Conservation (phyloP, 1,140 invertebrate species). For the Brachionus angularis region DNA sequence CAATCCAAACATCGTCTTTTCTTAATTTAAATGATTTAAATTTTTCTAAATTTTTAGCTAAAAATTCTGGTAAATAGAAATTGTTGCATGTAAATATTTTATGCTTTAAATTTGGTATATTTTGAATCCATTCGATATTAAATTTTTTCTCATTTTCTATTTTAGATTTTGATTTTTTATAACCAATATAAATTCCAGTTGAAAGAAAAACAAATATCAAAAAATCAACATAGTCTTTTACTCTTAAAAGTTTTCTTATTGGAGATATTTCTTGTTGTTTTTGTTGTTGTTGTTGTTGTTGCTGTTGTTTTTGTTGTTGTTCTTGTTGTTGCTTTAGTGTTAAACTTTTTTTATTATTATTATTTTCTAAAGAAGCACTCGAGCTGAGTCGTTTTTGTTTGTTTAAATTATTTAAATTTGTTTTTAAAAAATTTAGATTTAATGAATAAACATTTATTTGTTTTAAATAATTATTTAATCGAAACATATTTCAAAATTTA, state of each 20-base stretch:
- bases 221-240: constrained; percentile 25
- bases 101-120: constrained; percentile 4
- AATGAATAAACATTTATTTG: too few species aligned
- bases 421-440: too few species aligned
- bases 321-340: too few species aligned
- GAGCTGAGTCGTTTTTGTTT: too few species aligned
- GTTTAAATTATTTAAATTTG: too few species aligned
- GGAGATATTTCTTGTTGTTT: constrained; percentile 3
- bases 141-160: constrained; percentile 27
- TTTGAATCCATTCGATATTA: constrained; percentile 37
- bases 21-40: constrained; percentile 53
- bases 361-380: too few species aligned
- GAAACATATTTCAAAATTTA: too few species aligned
- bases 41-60: constrained; percentile 45
- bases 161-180: constrained; percentile 2
- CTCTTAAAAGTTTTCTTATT: not conserved
- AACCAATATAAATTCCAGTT: constrained; percentile 27
- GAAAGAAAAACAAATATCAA: not conserved
- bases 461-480: too few species aligned
- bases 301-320: too few species aligned
- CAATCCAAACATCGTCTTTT: constrained; percentile 62
- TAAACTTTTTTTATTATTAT: too few species aligned
- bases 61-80: constrained; percentile 42
- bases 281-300: not conserved
- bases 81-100: constrained; percentile 36